Percentiles rank a stretch among this genome's conserved stretches.
Evolutionary conservation across 2,113 vertebrate species (phyloP).

Genomic region (Atherinomorus stipes): DNA sequence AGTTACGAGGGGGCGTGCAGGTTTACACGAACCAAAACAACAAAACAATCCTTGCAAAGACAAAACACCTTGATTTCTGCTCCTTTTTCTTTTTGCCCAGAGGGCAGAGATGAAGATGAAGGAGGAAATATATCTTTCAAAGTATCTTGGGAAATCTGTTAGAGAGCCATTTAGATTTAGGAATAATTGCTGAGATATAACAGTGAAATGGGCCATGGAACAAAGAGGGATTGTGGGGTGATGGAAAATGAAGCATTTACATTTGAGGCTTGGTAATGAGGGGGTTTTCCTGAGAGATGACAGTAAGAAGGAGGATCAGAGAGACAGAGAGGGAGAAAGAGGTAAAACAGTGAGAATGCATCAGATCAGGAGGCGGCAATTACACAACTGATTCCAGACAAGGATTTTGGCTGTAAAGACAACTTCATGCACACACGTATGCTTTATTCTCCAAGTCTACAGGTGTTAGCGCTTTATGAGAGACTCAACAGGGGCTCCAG

Average conservation of each 20-base stretch:
- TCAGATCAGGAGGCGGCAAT: constrained; percentile 63
- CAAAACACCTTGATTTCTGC: constrained; percentile 65
- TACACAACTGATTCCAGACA: constrained; percentile 58
- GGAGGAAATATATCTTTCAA: constrained; percentile 55
- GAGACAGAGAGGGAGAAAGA: constrained; percentile 42
- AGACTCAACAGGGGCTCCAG: constrained; percentile 50
- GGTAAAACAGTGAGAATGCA: constrained; percentile 45
- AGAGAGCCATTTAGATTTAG: constrained; percentile 71
- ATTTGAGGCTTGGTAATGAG: constrained; percentile 74
- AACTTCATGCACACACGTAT: constrained; percentile 3
- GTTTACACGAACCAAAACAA: background rate
- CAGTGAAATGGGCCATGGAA: constrained; percentile 72
- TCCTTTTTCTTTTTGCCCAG: constrained; percentile 62
- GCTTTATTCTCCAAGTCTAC: constrained; percentile 36
- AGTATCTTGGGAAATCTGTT: constrained; percentile 66
- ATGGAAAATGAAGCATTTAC: constrained; percentile 70
- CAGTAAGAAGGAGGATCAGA: constrained; percentile 75
- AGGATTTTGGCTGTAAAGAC: constrained; percentile 44
- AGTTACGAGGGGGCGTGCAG: background rate
- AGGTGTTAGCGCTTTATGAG: constrained; percentile 68
- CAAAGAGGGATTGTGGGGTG: constrained; percentile 74
- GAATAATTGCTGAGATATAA: constrained; percentile 80
- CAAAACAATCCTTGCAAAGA: constrained; percentile 41
- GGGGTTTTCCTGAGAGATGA: constrained; percentile 81
- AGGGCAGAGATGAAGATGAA: constrained; percentile 67